Evolutionary conservation across 1,140 invertebrate species (phyloP).

Genomic region (Triops longicaudatus): DNA sequence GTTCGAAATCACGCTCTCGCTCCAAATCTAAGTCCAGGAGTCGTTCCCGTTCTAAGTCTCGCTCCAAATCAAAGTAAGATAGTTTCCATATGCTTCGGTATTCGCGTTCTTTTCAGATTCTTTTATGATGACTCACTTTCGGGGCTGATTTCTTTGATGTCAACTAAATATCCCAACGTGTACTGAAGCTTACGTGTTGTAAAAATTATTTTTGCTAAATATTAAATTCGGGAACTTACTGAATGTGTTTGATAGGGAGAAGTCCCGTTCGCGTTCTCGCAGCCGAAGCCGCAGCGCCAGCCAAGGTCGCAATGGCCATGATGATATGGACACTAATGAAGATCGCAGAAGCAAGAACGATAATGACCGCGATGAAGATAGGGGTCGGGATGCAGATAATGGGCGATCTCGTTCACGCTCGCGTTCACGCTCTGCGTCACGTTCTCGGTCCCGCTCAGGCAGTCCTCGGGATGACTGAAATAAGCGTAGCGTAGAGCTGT

Average conservation of each 20-base stretch:
- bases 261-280: constrained; percentile 24
- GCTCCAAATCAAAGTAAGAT: constrained; percentile 39
- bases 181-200: neutral
- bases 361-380: neutral
- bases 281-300: constrained; percentile 9
- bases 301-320: neutral
- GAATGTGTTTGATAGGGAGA: constrained; percentile 10
- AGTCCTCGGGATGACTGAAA: constrained; percentile 17
- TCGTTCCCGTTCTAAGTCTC: constrained; percentile 45
- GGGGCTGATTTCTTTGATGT: constrained; percentile 23
- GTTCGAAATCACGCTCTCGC: constrained; percentile 40
- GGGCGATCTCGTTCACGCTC: constrained; percentile 24
- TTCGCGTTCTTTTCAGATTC: neutral
- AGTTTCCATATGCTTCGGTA: neutral
- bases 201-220: neutral
- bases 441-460: constrained; percentile 17
- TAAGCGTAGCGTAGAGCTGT: constrained; percentile 13
- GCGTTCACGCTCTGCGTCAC: constrained; percentile 24
- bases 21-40: constrained; percentile 48
- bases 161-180: neutral
- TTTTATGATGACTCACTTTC: constrained; percentile 20
- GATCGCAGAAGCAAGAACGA: neutral
- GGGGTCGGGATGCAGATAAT: neutral
- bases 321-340: neutral
- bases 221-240: neutral